Evolutionary conservation across 2,797 vertebrate species (phyloP).

Genomic region (Stomatorhinus walkeri): DNA sequence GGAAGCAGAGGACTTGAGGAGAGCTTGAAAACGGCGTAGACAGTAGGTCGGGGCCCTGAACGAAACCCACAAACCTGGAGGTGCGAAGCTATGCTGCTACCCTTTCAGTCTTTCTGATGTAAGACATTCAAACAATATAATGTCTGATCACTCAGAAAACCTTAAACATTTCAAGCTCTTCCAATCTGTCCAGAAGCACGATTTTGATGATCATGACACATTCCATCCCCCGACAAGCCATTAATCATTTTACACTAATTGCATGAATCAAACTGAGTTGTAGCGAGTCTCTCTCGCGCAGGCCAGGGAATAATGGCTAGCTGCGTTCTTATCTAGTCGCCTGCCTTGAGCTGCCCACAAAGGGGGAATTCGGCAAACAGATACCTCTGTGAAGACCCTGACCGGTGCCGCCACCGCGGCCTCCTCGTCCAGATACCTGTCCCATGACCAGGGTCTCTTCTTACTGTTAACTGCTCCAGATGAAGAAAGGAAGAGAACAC

Average conservation of each 20-base stretch:
- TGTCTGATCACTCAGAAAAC: background rate
- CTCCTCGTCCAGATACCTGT: constrained; percentile 58
- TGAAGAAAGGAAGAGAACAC: constrained; percentile 19
- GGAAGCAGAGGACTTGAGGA: background rate
- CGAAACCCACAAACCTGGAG: background rate
- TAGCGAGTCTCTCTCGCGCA: background rate
- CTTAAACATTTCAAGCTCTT: background rate
- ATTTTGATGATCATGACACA: background rate
- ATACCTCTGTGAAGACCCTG: constrained; percentile 56
- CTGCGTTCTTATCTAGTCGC: background rate
- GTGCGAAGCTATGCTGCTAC: background rate
- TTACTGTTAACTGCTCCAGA: constrained; percentile 37
- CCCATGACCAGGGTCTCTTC: constrained; percentile 62
- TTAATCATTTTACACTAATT: background rate
- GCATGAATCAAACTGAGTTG: background rate
- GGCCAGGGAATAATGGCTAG: background rate
- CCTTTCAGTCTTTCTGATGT: background rate
- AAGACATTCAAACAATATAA: background rate
- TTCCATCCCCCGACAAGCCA: background rate
- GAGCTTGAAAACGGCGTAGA: background rate
- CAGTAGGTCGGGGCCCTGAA: background rate
- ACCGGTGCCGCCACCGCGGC: constrained; percentile 49
- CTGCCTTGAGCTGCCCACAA: background rate
- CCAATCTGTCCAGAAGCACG: background rate
- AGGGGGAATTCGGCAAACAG: background rate